These are phyloP conservation scores for Melanocharis versteri DNA, from an alignment of 2,113 vertebrate species.

Conservation along the genomic window DNA sequence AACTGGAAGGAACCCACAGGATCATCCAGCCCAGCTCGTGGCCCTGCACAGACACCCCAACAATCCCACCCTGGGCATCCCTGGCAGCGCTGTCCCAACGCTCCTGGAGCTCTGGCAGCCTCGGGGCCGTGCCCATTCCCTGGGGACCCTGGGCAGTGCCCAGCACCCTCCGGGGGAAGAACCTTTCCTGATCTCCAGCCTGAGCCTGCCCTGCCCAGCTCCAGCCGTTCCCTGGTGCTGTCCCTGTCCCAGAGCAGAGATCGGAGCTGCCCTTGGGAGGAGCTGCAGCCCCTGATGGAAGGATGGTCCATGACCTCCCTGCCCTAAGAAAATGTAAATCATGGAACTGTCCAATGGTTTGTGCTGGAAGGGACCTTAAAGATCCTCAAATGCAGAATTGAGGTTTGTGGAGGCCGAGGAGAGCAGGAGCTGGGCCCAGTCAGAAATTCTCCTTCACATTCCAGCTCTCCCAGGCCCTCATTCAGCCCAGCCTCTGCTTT, in stretches of 20 bases:
- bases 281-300: rapidly evolving
- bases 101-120: neutral
- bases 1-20: rapidly evolving
- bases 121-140: neutral
- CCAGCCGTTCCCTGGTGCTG: neutral
- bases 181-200: neutral
- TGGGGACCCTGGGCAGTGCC: neutral
- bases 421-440: neutral
- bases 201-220: neutral
- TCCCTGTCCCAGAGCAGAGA: neutral
- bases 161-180: neutral
- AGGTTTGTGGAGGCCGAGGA: neutral
- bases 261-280: rapidly evolving
- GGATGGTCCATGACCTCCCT: rapidly evolving
- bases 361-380: neutral
- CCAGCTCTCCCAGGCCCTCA: neutral
- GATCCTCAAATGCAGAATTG: neutral
- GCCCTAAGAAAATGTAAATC: neutral
- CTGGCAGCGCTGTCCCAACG: neutral
- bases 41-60: neutral
- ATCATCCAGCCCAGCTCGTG: rapidly evolving
- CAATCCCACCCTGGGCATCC: neutral
- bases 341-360: neutral
- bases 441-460: neutral
- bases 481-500: neutral